A percentile compares a stretch with the other conserved stretches of the same genome.
Conservation (phyloP, 2,888 invertebrate species). For the Cybosia mesomella region DNA sequence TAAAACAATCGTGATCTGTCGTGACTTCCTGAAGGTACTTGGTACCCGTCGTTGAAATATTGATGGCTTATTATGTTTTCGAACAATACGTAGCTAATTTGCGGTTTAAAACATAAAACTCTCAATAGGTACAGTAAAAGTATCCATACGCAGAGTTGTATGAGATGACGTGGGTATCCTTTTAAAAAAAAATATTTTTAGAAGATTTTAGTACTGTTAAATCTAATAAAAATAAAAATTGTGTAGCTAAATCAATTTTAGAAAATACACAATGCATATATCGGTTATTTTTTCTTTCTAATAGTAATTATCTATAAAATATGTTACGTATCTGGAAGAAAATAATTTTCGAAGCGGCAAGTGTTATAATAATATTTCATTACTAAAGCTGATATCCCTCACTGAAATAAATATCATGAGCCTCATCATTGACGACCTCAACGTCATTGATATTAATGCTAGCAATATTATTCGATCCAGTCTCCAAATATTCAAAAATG, state of each 20-base stretch:
- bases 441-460: not conserved
- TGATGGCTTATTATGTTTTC: conserved; percentile 34
- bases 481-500: not conserved
- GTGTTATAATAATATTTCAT: not conserved
- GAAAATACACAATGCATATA: too few relatives aligned
- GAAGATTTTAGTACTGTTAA: too few relatives aligned
- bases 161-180: too few relatives aligned
- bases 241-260: too few relatives aligned
- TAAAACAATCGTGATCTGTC: conserved; percentile 19
- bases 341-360: not conserved
- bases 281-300: too few relatives aligned
- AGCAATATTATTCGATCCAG: not conserved
- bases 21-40: conserved; percentile 23
- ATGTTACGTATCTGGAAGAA: too few relatives aligned
- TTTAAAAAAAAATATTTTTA: too few relatives aligned
- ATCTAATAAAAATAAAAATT: too few relatives aligned
- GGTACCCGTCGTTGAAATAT: conserved; percentile 24
- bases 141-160: not conserved
- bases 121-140: not conserved
- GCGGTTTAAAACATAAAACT: not conserved
- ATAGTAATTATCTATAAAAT: too few relatives aligned
- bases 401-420: not conserved
- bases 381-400: not conserved
- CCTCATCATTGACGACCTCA: not conserved
- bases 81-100: conserved; percentile 43